phyloP scores from a whole-genome alignment of 1,140 invertebrate genomes.

The Drosophila sulfurigaster region DNA sequence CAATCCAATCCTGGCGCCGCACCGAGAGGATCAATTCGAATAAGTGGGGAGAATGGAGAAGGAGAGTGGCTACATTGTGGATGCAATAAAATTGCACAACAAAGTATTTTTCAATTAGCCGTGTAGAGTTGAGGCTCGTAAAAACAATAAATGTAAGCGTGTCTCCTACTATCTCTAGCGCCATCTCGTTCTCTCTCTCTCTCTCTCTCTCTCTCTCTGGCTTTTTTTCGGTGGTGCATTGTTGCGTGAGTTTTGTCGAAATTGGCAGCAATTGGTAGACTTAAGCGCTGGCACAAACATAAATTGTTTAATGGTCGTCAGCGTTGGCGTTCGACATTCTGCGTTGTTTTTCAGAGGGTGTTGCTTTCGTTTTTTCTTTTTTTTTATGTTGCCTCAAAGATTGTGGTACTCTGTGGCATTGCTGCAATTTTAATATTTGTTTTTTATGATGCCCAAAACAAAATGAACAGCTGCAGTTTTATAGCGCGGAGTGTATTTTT shows the following conservation, averaged over 20 bases:
- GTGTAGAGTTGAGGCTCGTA: constrained; percentile 54
- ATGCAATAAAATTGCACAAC: constrained; percentile 75
- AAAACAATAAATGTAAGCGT: constrained; percentile 78
- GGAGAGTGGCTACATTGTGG: constrained; percentile 8
- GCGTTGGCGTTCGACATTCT: constrained; percentile 27
- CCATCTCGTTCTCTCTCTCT: not conserved
- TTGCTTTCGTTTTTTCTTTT: not conserved
- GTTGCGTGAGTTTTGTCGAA: constrained; percentile 61
- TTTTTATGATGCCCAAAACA: constrained; percentile 58
- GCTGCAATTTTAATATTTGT: constrained; percentile 65
- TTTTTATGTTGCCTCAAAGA: constrained; percentile 27
- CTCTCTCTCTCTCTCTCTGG: not conserved
- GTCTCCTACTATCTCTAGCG: constrained; percentile 20
- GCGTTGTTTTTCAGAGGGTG: constrained; percentile 15
- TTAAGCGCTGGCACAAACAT: constrained; percentile 63
- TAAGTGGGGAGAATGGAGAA: not conserved
- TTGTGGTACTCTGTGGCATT: constrained; percentile 44
- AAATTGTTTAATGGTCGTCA: constrained; percentile 74
- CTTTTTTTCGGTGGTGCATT: constrained; percentile 37
- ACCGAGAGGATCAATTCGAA: constrained; percentile 15
- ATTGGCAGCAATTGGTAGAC: constrained; percentile 66
- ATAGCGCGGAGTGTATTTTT: constrained; percentile 29
- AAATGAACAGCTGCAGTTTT: constrained; percentile 60
- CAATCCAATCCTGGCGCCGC: constrained; percentile 41
- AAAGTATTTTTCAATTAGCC: constrained; percentile 83